Percentiles rank a stretch among this genome's conserved stretches.
Conservation (phyloP, 2,797 vertebrate genomes). For the Platyrinchus mystaceus region DNA sequence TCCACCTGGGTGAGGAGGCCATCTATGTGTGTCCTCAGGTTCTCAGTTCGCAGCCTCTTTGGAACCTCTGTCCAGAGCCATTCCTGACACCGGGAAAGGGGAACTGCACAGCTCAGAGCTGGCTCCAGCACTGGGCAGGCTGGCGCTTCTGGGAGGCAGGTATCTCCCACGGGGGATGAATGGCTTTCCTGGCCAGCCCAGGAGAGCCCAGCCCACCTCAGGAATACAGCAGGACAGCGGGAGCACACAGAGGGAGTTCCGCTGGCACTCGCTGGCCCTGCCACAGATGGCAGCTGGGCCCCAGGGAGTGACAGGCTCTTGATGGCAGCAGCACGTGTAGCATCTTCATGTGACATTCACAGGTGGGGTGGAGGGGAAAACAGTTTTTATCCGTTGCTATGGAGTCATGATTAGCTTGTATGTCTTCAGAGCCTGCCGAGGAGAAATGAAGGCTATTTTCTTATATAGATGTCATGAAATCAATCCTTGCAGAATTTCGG, state of each 20-base stretch:
- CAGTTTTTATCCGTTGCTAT: constrained; percentile 68
- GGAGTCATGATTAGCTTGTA: constrained; percentile 46
- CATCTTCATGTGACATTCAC: constrained; percentile 70
- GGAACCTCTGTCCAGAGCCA: not conserved
- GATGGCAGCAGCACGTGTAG: constrained; percentile 69
- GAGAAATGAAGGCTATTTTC: constrained; percentile 68
- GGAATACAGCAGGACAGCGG: not conserved
- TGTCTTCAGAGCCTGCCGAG: constrained; percentile 66
- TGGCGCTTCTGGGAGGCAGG: not conserved
- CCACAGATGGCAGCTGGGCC: constrained; percentile 43
- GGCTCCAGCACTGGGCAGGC: not conserved
- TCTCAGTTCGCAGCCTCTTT: not conserved
- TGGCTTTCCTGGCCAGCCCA: not conserved
- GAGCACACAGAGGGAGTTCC: not conserved
- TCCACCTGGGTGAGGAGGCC: not conserved
- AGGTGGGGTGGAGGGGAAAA: constrained; percentile 65
- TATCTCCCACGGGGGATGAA: not conserved
- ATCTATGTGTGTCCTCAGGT: not conserved
- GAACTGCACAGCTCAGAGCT: not conserved
- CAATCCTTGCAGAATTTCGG: constrained; percentile 57
- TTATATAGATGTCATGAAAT: constrained; percentile 70
- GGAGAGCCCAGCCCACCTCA: not conserved
- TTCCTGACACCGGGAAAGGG: not conserved
- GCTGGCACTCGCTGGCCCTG: not conserved
- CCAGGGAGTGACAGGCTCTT: constrained; percentile 57